Evolutionary conservation across 2,888 invertebrate genomes (phyloP), one percentile per base, ranked within the genome.

Genomic region (Clitarchus hookeri): DNA sequence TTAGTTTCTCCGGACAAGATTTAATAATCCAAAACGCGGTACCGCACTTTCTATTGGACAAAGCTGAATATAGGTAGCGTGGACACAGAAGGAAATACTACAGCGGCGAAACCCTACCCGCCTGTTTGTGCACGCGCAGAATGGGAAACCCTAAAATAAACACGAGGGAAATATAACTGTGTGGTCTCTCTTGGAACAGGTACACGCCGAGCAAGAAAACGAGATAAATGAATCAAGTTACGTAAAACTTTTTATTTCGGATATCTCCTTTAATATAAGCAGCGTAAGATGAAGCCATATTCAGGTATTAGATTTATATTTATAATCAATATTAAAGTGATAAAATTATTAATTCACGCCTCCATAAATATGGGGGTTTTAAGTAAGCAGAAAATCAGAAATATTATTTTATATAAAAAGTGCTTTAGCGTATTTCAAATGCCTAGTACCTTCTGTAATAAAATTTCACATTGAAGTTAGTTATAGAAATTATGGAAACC

Each of bases 1-100:
- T 82, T 82, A 44, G 82, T 82, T 79, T 82, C 82, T 12, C 82
- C 23, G 82, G 82, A 44, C 82, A 82, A 82, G 82, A 82, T 82
- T 36, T 12, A 82, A 82, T 82, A 82, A 82, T 82, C 82, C 82
- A 82, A 82, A 82, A 82, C 82, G 26, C 82, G 82, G 19, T 82
- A 27, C 27, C 27, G 82, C 82, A 82, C 82, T 82, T 82, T 82
- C 82, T 82, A 82, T 82, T 27, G 82, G 82, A 44, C 82, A 82
- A 82, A 82, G 82, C 82, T 36, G 82, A 27, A 27, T 36, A 23
- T 25, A 82, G 82, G 82, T 82, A 82, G 82, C 82, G 36, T 9
- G 44, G 3, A n/a, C 48, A 48, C 48, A 48, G 48, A 8, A n/a
- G 65, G 65, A 65, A 65, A n/a, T 19, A 1, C 48, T 8, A 48